Percentiles rank a stretch among this genome's conserved stretches.
These are phyloP conservation scores for Diceros bicornis DNA, from an alignment of 2,797 vertebrate genomes.

Conservation along the genomic window DNA sequence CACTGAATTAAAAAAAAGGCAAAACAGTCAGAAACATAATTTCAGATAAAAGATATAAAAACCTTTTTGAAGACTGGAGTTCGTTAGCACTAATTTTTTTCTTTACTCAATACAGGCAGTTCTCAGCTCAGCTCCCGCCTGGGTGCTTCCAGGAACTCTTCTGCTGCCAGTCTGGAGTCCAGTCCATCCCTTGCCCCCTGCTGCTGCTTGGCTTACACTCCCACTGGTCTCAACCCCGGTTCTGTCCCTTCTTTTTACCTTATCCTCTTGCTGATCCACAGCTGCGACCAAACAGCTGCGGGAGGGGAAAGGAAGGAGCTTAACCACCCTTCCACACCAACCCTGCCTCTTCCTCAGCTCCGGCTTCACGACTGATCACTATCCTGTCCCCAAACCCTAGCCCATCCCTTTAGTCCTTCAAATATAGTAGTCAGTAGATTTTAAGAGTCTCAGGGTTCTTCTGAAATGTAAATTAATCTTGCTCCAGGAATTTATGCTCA, in stretches of 20 bases:
- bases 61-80: not conserved
- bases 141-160: not conserved
- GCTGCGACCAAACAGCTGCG: not conserved
- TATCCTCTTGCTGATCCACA: not conserved
- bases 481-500: slow-evolving; percentile 13
- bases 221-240: not conserved
- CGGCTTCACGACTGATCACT: not conserved
- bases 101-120: not conserved
- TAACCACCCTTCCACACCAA: not conserved
- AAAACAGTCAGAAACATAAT: slow-evolving; percentile 36
- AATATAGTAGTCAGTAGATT: not conserved
- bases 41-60: slow-evolving; percentile 1
- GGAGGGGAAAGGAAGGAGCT: not conserved
- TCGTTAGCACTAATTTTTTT: not conserved
- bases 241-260: not conserved
- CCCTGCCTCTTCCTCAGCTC: not conserved
- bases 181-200: not conserved
- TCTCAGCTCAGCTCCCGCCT: not conserved
- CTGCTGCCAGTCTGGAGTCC: not conserved
- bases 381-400: not conserved
- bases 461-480: slow-evolving; percentile 27
- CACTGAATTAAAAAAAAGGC: not conserved
- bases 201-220: not conserved
- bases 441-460: slow-evolving; percentile 37
- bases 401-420: not conserved